Evolutionary conservation across 2,113 vertebrate genomes (phyloP), one percentile per base, ranked within the genome.

Genomic region (Lynx canadensis): DNA sequence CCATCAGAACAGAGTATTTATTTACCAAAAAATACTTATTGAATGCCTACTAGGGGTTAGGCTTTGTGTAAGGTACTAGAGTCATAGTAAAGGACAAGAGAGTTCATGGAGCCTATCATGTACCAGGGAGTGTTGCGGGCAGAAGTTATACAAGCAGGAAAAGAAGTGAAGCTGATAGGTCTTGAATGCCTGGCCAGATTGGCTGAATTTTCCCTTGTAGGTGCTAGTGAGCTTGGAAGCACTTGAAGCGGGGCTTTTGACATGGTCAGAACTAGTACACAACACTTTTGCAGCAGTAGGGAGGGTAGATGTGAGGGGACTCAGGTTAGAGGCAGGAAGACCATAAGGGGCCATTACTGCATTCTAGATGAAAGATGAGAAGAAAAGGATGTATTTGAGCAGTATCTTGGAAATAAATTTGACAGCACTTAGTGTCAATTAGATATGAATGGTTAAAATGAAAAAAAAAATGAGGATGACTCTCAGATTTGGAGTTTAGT

Each of bases 321-420:
- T 66, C 36, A n/a, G 60, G 25, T 19, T 55, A 36, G n/a, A 73
- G 12, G 36, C 45, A 23, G 55, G 36, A 76, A 84, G 55, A 63
- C 41, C 27, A 33, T 16, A 50, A 52, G 71, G 80, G 68, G 10
- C 27, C 16, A 11, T 50, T 69, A 52, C 15, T 76, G 8, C 16
- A 18, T 69, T 69, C 5, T 84, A 88, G 50, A 80, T 68, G 82
- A 89, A 50, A 76, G 18, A 65, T 18, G 29, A 63, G 95, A 84
- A 92, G 68, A 76, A 74, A 88, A 87, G 36, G 21, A 12, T 84
- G 12, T 71, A 31, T 88, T 93, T 68, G 25, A 85, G 31, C 16
- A 94, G 5, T 41, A 36, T 36, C 66, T 96, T 86, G n/a, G 81
- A 50, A 89, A 81, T 80, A 80, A 88, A 93, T 52, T 71, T 81